Percentiles rank a stretch among this genome's conserved stretches.
Evolutionary conservation across 2,113 vertebrate species (phyloP).

Genomic region (Psittacara wagleri): DNA sequence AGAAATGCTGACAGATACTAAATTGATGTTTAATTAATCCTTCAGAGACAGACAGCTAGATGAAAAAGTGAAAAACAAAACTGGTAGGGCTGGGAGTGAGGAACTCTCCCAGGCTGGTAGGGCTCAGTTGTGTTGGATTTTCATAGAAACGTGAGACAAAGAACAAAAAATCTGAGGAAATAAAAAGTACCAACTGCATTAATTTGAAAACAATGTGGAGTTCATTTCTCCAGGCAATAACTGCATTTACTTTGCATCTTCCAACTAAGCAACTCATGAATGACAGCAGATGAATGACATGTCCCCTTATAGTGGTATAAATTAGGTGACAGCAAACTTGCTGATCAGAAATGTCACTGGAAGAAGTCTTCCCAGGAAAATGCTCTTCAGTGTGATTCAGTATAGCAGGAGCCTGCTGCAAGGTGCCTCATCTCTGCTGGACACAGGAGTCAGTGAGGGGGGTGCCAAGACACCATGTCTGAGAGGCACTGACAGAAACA

Average conservation of each 20-base stretch:
- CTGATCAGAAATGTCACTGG: background rate
- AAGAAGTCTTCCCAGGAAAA: background rate
- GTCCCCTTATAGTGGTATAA: background rate
- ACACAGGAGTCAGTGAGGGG: accelerated
- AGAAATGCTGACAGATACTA: constrained; percentile 6
- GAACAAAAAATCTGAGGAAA: background rate
- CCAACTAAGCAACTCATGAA: background rate
- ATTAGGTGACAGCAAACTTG: background rate
- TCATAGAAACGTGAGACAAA: background rate
- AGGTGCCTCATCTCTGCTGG: background rate
- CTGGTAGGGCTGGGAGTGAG: background rate
- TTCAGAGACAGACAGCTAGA: background rate
- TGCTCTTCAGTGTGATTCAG: background rate
- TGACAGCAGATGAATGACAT: background rate
- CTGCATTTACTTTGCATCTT: background rate
- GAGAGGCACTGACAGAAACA: background rate
- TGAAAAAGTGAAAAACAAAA: background rate
- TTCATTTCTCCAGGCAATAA: background rate
- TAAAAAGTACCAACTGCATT: background rate
- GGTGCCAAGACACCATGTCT: background rate
- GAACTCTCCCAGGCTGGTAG: background rate
- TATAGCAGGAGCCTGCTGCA: background rate
- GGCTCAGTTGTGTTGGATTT: background rate
- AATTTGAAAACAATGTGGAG: background rate
- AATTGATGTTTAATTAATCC: constrained; percentile 54